Evolutionary conservation across 1,140 invertebrate species (phyloP).

Genomic region (Ostrea denselamellosa): DNA sequence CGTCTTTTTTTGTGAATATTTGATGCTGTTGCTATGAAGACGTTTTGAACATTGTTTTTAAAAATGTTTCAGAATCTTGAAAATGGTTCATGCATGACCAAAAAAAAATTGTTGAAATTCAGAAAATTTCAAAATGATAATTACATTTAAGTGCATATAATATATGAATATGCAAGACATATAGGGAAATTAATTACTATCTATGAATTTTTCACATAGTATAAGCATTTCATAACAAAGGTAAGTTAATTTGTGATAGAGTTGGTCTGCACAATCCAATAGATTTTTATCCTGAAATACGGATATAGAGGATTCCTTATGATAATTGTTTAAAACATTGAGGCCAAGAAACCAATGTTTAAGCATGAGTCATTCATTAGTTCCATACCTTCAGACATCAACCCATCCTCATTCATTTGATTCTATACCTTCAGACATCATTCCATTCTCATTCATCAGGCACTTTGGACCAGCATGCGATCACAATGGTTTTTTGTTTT

Average conservation of each 20-base stretch:
- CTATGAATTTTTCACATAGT: conserved; percentile 28
- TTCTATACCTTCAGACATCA: not conserved
- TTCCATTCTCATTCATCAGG: not conserved
- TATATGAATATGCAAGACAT: too few relatives aligned
- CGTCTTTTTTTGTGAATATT: too few relatives aligned
- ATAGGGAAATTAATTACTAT: not conserved
- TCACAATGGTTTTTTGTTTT: not conserved
- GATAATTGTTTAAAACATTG: not conserved
- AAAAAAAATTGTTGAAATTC: too few relatives aligned
- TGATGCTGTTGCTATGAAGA: too few relatives aligned
- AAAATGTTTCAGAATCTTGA: too few relatives aligned
- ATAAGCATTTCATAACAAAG: conserved; percentile 23
- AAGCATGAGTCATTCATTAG: not conserved
- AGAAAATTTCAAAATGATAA: too few relatives aligned
- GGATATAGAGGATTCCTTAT: not conserved
- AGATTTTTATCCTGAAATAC: not conserved
- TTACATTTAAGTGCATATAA: too few relatives aligned
- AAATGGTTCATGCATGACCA: too few relatives aligned
- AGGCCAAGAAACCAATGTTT: not conserved
- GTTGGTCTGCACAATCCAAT: conserved; percentile 4
- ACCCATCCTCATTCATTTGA: not conserved
- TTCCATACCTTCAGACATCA: not conserved
- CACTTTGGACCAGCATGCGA: not conserved
- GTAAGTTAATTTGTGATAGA: conserved; percentile 6
- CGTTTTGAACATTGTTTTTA: too few relatives aligned